Base-by-base conservation (phyloP, 2,888 invertebrate genomes). In the Amphipoea oculea region DNA sequence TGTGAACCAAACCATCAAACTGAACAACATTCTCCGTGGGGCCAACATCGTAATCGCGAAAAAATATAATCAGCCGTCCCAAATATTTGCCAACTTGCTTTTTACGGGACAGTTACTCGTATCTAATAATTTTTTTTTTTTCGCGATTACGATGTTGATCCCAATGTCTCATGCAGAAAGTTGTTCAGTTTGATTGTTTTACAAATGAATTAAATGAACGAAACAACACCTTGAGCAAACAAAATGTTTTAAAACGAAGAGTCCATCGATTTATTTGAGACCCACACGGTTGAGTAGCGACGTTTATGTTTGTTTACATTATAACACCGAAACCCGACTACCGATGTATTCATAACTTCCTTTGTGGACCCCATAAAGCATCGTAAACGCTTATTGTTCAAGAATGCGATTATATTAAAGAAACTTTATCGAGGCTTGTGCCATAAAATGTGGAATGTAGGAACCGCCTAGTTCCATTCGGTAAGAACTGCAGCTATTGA, bases 321-420 rank as follows among this genome's bases (percentile, higher is more conserved):
- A 88, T 84, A 91, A 91, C 87, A 90, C 86, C 85, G 92, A 90
- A 93, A 94, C 89, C 87, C 81, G 92, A 92, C 91, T 88, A 90
- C 86, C 89, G 88, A 92, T 91, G 92, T 91, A 92, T 94, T 93
- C 93, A 93, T 92, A 94, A 92, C 94, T 94, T 95, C 95, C 94
- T 92, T 89, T 90, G 91, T 89, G 81, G 88, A 88, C 85, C 85
- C 76, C 86, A 92, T 92, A 92, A 93, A 92, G 89, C 91, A 90
- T 93, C 92, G 89, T 94, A 93, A 94, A 93, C 92, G 82, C 88
- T 85, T 85, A 95, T 95, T 95, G 94, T 95, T 93, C 91, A 89
- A 89, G 90, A 91, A 90, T 86, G 90, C 91, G 89, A 92, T 93
- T 93, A 93, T 93, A 92, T 92, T 92, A 93, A 91, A 91, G 91